Base-by-base conservation (phyloP, 53 echinoderm and acorn worm species). In the Antedon mediterranea region DNA sequence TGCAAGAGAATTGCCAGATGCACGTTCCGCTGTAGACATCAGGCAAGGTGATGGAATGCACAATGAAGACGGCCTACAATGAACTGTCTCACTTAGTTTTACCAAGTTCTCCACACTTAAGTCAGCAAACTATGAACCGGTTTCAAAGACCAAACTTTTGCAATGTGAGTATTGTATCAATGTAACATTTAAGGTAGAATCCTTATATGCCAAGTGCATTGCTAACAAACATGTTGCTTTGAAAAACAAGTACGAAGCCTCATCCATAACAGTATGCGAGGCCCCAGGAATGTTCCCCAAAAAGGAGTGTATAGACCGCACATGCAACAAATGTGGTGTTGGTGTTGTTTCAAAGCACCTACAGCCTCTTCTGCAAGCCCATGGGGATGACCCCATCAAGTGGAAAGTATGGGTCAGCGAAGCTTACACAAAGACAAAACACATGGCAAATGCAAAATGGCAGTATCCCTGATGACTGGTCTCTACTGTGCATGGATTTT, bases 221-320 rank as follows among this genome's bases (percentile, higher is more conserved):
- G n/a, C n/a, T n/a, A n/a, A n/a, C n/a, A n/a, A n/a, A n/a, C n/a
- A 78, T 30, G 57, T 72, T 20, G 31, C 37, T 11, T 37, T 11
- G 4, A 4, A 32, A 34, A 78, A 71, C 73, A 76, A 76, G 71
- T 78, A 72, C 7, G 33, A 27, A 72, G 78, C 73, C 8, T 72
- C 77, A 34, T 32, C 57, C n/a, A 28, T 32, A 43, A 77, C 82
- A 14, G 73, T 72, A 23, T 78, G 83, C 31, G 11, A 37, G 11
- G 37, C 72, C 31, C 28, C 33, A 23, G 83, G 78, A 29, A 43
- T 78, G 15, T 78, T 83, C 34, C 83, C 83, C 26, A 7, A 71
- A 73, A 72, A 83, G 37, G 34, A 83, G 37, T 77, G 83, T 30
- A n/a, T 83, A 1, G 33, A 28, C 30, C 5, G 77, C 71, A 37